A percentile compares a stretch with the other conserved stretches of the same genome.
phyloP scores from a whole-genome alignment of 2,797 vertebrate genomes.

The Orientallactaga sibirica region DNA sequence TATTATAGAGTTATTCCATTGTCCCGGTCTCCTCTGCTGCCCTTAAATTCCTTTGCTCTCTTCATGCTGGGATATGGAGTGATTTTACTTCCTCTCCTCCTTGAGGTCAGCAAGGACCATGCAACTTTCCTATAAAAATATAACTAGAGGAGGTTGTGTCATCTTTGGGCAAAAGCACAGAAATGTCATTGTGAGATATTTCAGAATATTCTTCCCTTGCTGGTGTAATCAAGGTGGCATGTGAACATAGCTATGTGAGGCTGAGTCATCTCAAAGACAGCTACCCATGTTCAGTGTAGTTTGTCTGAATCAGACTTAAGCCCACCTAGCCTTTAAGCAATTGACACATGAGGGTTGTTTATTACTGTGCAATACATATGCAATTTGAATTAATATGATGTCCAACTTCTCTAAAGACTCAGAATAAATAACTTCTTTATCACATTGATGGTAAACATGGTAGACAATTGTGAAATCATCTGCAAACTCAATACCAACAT shows the following conservation, averaged over 20 bases:
- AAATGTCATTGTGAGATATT: background rate
- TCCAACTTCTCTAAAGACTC: background rate
- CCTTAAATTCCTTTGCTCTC: background rate
- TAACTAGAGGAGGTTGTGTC: background rate
- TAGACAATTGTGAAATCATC: background rate
- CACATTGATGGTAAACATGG: background rate
- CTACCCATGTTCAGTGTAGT: background rate
- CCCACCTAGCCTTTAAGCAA: background rate
- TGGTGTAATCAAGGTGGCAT: background rate
- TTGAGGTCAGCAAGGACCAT: background rate
- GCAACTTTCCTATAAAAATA: background rate
- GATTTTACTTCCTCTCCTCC: background rate
- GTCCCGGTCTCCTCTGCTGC: background rate
- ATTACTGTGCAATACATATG: background rate
- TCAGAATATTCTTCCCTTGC: background rate
- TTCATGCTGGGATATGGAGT: background rate
- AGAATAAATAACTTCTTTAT: constrained; percentile 27
- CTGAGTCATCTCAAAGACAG: background rate
- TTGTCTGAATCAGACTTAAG: background rate
- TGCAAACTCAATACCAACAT: background rate
- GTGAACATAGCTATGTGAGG: background rate
- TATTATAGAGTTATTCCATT: background rate
- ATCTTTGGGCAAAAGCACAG: background rate
- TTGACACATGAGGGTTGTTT: background rate
- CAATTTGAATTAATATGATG: background rate